Conservation (phyloP, 1,140 invertebrate species). For the Brachionus rotundiformis region DNA sequence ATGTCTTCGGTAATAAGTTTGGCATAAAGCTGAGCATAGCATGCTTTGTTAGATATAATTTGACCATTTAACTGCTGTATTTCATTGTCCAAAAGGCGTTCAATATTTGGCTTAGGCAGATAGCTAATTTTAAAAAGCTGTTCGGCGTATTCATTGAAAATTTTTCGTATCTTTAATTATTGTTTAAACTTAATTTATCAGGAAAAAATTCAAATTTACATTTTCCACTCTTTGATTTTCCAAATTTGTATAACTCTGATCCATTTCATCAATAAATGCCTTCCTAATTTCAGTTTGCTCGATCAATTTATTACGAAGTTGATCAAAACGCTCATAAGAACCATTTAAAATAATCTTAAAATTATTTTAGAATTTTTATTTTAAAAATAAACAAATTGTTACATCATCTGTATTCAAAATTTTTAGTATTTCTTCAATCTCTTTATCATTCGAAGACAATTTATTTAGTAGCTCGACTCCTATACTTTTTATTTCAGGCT, state of each 20-base stretch:
- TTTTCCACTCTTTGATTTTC: slow-evolving; percentile 58
- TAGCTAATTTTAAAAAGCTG: slow-evolving; percentile 59
- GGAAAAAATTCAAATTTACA: slow-evolving; percentile 54
- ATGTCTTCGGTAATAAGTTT: slow-evolving; percentile 61
- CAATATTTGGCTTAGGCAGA: slow-evolving; percentile 58
- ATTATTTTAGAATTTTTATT: background rate
- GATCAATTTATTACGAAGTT: slow-evolving; percentile 58
- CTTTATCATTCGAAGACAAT: slow-evolving; percentile 12
- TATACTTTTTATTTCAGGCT: slow-evolving; percentile 26
- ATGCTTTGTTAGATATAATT: slow-evolving; percentile 59
- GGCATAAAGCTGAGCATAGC: slow-evolving; percentile 60
- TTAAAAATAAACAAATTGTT: background rate
- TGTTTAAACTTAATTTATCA: too few relatives aligned
- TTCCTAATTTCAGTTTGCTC: slow-evolving; percentile 56
- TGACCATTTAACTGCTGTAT: slow-evolving; percentile 62
- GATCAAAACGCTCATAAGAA: slow-evolving; percentile 20
- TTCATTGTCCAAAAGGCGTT: slow-evolving; percentile 59
- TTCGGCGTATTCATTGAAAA: slow-evolving; percentile 59
- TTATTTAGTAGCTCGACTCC: background rate
- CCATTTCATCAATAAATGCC: slow-evolving; percentile 57
- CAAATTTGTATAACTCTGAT: slow-evolving; percentile 55
- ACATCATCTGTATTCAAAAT: slow-evolving; percentile 11
- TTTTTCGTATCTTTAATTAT: slow-evolving; percentile 57
- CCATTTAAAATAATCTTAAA: slow-evolving; percentile 34
- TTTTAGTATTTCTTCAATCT: slow-evolving; percentile 17